phyloP scores from a whole-genome alignment of 1,140 invertebrate genomes.

The Spodoptera litura region DNA sequence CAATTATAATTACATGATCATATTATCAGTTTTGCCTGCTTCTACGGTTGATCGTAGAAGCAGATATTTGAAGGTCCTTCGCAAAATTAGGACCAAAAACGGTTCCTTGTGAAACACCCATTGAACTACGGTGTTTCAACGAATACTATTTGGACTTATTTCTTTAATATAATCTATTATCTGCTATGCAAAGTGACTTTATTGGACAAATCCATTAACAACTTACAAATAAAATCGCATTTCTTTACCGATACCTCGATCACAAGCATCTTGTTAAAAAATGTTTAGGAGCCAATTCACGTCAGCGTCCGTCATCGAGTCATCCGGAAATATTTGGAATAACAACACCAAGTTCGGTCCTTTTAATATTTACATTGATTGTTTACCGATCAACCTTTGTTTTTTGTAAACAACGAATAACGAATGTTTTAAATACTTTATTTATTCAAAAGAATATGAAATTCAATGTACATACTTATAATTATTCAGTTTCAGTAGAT shows the following conservation, averaged over 20 bases:
- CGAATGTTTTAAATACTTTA: not conserved
- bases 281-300: conserved; percentile 2
- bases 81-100: no score
- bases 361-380: conserved; percentile 24
- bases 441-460: not conserved
- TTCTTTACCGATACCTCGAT: not conserved
- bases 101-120: no score
- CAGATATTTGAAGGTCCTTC: no score
- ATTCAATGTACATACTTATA: no score
- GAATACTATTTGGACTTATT: no score
- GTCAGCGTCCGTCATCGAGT: conserved; percentile 47
- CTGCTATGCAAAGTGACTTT: no score
- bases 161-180: no score
- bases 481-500: not conserved
- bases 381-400: not conserved
- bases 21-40: no score
- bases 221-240: not conserved
- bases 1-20: no score
- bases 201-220: not conserved
- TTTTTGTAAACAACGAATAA: no score
- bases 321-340: conserved; percentile 66
- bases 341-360: conserved; percentile 50
- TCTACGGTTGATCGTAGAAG: no score
- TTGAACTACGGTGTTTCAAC: no score
- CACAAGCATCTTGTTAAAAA: not conserved